phyloP scores from a whole-genome alignment of 1,140 invertebrate genomes.

The Drosophila arizonae region DNA sequence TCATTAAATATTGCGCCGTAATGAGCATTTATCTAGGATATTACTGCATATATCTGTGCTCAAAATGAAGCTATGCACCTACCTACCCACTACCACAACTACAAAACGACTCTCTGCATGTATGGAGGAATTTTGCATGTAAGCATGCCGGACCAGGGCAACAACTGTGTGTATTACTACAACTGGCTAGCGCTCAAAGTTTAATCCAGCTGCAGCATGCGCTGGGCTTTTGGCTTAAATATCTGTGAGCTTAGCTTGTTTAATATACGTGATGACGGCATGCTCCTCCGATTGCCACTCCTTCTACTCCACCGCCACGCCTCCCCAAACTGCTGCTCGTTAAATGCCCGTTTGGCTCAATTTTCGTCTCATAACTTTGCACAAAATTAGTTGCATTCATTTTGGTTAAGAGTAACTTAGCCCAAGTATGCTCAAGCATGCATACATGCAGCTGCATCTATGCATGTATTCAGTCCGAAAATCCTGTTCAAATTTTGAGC shows the following conservation, averaged over 20 bases:
- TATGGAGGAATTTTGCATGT: slow-evolving; percentile 38
- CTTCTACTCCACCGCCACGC: background rate
- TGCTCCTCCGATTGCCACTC: too few species aligned
- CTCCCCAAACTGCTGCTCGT: background rate
- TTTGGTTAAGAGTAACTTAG: slow-evolving; percentile 24
- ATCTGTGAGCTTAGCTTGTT: slow-evolving; percentile 41
- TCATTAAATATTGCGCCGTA: slow-evolving; percentile 62
- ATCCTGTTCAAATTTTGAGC: background rate
- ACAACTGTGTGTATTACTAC: background rate
- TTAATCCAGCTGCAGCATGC: slow-evolving; percentile 47
- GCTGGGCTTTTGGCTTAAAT: slow-evolving; percentile 43
- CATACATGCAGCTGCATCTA: background rate
- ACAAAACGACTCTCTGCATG: too few species aligned
- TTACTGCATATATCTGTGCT: slow-evolving; percentile 36
- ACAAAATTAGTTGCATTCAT: slow-evolving; percentile 50
- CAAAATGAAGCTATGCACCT: slow-evolving; percentile 26
- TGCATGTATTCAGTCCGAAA: background rate
- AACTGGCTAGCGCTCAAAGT: slow-evolving; percentile 8
- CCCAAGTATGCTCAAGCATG: background rate
- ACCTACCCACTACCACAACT: background rate
- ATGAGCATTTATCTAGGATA: slow-evolving; percentile 65
- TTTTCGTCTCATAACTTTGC: slow-evolving; percentile 33
- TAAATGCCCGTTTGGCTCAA: slow-evolving; percentile 23
- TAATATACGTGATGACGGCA: slow-evolving; percentile 21
- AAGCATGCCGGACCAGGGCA: slow-evolving; percentile 9